A percentile compares a stretch with the other conserved stretches of the same genome.
phyloP scores from a whole-genome alignment of 2,113 vertebrate species.

The Notarius quadriscutis region DNA sequence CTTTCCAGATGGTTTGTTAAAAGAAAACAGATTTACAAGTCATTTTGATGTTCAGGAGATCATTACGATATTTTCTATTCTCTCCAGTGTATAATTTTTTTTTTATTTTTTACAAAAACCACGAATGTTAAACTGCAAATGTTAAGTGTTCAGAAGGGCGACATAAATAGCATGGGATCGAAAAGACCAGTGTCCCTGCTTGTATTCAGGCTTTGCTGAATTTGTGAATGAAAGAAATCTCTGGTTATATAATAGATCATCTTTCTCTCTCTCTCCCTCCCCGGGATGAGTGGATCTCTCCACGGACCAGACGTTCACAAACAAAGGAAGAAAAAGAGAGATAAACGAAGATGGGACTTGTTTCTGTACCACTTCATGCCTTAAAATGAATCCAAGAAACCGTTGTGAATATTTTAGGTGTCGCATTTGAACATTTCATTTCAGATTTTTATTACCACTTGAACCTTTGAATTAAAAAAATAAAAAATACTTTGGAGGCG shows the following conservation, averaged over 20 bases:
- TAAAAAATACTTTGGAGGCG: too few species aligned
- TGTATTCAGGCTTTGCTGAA: neutral
- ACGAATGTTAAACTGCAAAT: neutral
- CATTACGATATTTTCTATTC: neutral
- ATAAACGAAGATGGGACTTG: neutral
- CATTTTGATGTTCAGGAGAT: neutral
- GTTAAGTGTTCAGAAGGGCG: too few species aligned
- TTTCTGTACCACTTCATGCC: neutral
- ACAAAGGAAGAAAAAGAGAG: slow-evolving; percentile 23
- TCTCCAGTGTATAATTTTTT: too few species aligned
- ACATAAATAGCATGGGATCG: neutral
- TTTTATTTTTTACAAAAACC: neutral
- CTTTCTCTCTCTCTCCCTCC: neutral
- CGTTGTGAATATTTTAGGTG: neutral
- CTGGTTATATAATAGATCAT: slow-evolving; percentile 24
- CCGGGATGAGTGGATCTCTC: slow-evolving; percentile 7
- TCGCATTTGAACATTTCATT: neutral
- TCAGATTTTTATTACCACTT: neutral
- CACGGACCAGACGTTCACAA: slow-evolving; percentile 1
- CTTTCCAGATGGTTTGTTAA: neutral
- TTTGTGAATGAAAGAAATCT: slow-evolving; percentile 43
- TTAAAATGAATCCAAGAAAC: neutral
- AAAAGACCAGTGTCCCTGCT: neutral
- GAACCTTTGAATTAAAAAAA: too few species aligned
- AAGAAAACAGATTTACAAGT: neutral